Evolutionary conservation across 2,888 invertebrate species (phyloP), one percentile per base, ranked within the genome.

Genomic region (Agelastica alni): DNA sequence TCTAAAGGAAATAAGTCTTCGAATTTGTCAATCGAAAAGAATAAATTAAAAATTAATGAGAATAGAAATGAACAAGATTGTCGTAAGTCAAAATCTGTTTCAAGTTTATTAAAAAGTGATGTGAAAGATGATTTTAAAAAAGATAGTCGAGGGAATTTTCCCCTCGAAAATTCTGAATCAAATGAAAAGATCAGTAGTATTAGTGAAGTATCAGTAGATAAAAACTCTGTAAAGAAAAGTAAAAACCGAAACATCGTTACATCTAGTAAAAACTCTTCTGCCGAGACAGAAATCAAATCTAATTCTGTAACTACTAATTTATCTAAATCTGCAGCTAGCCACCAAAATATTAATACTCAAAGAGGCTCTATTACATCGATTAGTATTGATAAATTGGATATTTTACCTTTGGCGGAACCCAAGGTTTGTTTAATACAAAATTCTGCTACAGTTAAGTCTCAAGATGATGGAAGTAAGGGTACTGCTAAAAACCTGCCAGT

Each of bases 391-490:
- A 20, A 31, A 52, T 42, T 37, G n/a, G 31, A 52, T 30, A 17
- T 51, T 13, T 18, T 48, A 5, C 53, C 58, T 18, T 39, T 61
- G 16, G 53, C 51, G 2, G 56, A 58, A n/a, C 60, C 63, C 13
- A 51, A 46, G 13, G 31, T 60, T n/a, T 61, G 62, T 5, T 43
- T 64, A 22, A 52, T 39, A n/a, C 22, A 36, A 2, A 41, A 47
- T 36, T n/a, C 17, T 7, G 28, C 43, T 12, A 32, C 1, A 4
- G 16, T n/a, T 9, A 39, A 20, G 7, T 12, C 20, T 12, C n/a
- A 31, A 36, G 7, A 32, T 17, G 16, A 34, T 26, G 9, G 42
- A 7, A 20, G 9, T 7, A 9, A 26, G 9, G 26, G 31, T 20
- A 54, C 22, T 9, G 55, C 36, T 10, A 53, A 53, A 14, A 56